Evolutionary conservation across 2,888 invertebrate genomes (phyloP).

Genomic region (Alentia gelatinosa): DNA sequence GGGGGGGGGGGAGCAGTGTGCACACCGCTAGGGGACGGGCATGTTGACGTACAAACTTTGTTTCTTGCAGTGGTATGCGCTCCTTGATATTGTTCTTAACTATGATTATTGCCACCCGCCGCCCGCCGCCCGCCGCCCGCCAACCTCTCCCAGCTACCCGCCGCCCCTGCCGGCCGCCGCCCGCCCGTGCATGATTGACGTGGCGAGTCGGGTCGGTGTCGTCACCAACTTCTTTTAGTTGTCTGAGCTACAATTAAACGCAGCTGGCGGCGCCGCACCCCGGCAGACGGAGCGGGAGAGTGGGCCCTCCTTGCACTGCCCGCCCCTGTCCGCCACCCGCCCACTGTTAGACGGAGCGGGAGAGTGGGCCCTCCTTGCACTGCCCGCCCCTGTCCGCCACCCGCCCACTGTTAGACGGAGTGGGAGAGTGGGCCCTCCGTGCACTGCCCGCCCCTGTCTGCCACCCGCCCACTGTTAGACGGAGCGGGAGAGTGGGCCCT

Average conservation of each 20-base stretch:
- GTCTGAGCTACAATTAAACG: conserved; percentile 40
- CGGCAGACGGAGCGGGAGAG: neutral
- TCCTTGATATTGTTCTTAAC: too few species aligned
- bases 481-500: neutral
- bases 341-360: neutral
- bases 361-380: neutral
- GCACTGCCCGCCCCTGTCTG: too few species aligned
- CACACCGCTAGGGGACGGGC: too few species aligned
- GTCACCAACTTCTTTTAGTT: neutral
- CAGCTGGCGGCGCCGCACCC: neutral
- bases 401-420: neutral
- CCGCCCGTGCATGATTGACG: neutral
- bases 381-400: too few species aligned
- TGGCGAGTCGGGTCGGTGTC: neutral
- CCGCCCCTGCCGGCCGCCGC: neutral
- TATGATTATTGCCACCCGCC: neutral
- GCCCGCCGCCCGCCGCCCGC: neutral
- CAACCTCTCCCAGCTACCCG: neutral
- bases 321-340: too few species aligned
- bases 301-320: neutral
- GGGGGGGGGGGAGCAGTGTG: too few species aligned
- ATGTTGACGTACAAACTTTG: too few species aligned
- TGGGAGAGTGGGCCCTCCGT: neutral
- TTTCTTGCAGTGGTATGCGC: too few species aligned
- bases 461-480: neutral